These are phyloP conservation scores for Drosophila picticornis DNA, from an alignment of 2,888 invertebrate species.

Conservation along the genomic window DNA sequence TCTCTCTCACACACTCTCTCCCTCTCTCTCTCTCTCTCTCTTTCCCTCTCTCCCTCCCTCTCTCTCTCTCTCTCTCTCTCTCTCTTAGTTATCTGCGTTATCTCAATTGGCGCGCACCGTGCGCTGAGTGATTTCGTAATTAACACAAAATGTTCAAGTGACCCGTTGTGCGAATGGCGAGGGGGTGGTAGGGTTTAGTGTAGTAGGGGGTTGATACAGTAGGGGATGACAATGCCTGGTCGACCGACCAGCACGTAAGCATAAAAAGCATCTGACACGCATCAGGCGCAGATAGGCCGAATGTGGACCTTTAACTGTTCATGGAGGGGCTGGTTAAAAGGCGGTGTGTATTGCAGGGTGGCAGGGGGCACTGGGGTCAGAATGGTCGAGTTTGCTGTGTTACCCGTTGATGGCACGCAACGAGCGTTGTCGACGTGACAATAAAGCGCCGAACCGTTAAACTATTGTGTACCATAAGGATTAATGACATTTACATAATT, in stretches of 20 bases:
- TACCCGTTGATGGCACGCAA: conserved; percentile 57
- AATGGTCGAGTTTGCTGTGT: conserved; percentile 48
- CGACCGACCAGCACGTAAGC: conserved; percentile 49
- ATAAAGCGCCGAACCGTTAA: conserved; percentile 81
- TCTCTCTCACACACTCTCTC: background rate
- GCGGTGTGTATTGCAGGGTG: background rate
- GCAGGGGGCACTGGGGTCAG: conserved; percentile 8
- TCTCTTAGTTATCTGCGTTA: background rate
- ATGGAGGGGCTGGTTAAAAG: conserved; percentile 5
- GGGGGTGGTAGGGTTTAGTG: background rate
- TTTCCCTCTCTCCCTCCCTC: no score
- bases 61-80: background rate
- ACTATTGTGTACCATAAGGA: conserved; percentile 82
- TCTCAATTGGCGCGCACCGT: conserved; percentile 30
- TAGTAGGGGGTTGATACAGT: background rate
- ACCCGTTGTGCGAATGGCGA: background rate
- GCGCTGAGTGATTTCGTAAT: conserved; percentile 77
- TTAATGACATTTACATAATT: conserved; percentile 83
- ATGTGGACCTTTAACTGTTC: conserved; percentile 20
- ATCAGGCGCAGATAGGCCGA: conserved; percentile 34
- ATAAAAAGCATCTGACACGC: conserved; percentile 59
- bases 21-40: background rate
- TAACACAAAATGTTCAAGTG: conserved; percentile 63
- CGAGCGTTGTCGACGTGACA: conserved; percentile 73
- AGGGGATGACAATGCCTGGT: background rate